Conservation (phyloP, 2,888 invertebrate species). For the Sesia apiformis region DNA sequence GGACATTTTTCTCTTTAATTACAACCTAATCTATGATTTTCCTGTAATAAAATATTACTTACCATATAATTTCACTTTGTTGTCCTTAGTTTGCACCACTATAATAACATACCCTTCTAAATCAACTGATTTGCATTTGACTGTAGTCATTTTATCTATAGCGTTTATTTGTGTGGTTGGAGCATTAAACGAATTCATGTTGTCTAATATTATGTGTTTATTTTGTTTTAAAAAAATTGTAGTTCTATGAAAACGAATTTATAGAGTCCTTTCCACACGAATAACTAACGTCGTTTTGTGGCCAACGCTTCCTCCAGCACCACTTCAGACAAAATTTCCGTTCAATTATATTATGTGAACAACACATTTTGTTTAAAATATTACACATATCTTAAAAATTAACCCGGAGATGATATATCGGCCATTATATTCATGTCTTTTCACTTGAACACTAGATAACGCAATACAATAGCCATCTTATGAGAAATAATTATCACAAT, state of each 20-base stretch:
- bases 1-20: no score
- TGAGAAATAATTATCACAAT: neutral
- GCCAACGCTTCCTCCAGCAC: constrained; percentile 68
- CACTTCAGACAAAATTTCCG: constrained; percentile 57
- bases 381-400: constrained; percentile 36
- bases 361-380: constrained; percentile 44
- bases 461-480: neutral
- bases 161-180: constrained; percentile 66
- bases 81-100: constrained; percentile 93
- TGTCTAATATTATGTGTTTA: constrained; percentile 10
- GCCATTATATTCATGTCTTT: constrained; percentile 34
- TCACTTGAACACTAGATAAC: constrained; percentile 15
- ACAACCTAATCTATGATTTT: no score
- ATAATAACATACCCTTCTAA: constrained; percentile 96
- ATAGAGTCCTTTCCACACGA: neutral
- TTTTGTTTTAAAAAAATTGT: constrained; percentile 8
- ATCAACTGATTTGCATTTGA: constrained; percentile 81
- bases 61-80: constrained; percentile 95
- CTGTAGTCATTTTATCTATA: constrained; percentile 65
- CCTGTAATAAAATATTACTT: constrained; percentile 23
- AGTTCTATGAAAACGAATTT: constrained; percentile 13
- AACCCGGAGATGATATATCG: constrained; percentile 49
- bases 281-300: constrained; percentile 7
- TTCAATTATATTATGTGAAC: constrained; percentile 36
- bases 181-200: constrained; percentile 67